Conservation (phyloP, 2,797 vertebrate genomes). For the Epinephelus awoara region DNA sequence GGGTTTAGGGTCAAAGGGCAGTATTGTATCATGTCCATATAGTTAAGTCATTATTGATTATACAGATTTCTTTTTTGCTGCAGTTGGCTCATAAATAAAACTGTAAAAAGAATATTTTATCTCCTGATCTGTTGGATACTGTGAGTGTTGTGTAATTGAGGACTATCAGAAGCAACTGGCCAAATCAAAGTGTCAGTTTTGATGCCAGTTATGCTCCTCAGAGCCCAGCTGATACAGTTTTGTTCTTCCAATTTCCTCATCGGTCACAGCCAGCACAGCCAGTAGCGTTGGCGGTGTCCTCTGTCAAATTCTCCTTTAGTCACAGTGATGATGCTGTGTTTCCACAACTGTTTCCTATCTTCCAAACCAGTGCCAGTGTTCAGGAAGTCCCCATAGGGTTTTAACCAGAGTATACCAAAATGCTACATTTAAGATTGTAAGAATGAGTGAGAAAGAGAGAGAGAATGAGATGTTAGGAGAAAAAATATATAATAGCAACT, state of each 20-base stretch:
- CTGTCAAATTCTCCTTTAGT: conserved; percentile 44
- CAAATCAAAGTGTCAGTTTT: not conserved
- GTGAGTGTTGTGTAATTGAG: not conserved
- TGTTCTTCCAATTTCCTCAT: not conserved
- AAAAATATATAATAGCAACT: not conserved
- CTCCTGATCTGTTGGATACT: not conserved
- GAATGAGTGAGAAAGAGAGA: not conserved
- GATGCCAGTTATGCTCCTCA: not conserved
- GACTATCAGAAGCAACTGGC: not conserved
- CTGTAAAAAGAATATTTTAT: too few relatives aligned
- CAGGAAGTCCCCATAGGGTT: conserved; percentile 24
- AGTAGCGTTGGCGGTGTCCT: not conserved
- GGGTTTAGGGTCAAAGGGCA: not conserved
- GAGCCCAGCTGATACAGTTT: not conserved
- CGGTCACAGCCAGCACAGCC: conserved; percentile 3
- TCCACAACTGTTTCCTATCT: conserved; percentile 42
- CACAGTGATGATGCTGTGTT: conserved; percentile 30
- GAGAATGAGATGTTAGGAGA: not conserved
- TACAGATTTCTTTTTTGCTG: too few relatives aligned
- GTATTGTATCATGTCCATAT: not conserved
- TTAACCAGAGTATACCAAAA: conserved; percentile 7
- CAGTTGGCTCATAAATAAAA: too few relatives aligned
- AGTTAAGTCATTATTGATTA: not conserved
- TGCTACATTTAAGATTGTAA: not conserved
- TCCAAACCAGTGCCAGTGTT: conserved; percentile 17